These are phyloP conservation scores for Calliphora vicina DNA, from an alignment of 1,140 invertebrate species.

Conservation along the genomic window DNA sequence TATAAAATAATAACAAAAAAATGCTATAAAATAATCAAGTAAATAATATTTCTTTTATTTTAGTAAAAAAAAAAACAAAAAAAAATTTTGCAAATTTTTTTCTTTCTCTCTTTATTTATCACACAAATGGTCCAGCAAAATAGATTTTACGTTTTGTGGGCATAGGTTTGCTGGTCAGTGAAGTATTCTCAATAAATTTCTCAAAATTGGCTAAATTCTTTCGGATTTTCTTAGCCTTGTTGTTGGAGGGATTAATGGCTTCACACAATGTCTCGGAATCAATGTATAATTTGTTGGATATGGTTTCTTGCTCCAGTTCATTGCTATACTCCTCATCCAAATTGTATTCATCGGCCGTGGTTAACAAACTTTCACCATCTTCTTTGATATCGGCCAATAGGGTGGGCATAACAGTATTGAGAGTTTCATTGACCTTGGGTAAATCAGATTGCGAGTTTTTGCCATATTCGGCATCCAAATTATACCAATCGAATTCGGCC, in stretches of 20 bases:
- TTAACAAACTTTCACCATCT: constrained; percentile 43
- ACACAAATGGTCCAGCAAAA: constrained; percentile 59
- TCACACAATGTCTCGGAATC: constrained; percentile 28
- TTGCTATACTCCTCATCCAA: constrained; percentile 55
- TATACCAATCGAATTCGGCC: constrained; percentile 62
- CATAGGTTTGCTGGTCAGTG: constrained; percentile 54
- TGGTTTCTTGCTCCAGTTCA: constrained; percentile 32
- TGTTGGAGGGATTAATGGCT: constrained; percentile 12
- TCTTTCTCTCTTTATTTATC: constrained; percentile 29
- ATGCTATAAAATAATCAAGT: background rate
- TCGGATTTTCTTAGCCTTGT: constrained; percentile 47
- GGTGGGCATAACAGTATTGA: constrained; percentile 37
- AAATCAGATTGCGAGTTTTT: constrained; percentile 40
- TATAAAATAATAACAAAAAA: background rate
- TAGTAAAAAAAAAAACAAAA: background rate
- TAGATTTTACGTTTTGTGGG: constrained; percentile 59
- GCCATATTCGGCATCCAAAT: constrained; percentile 61
- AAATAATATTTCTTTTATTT: background rate
- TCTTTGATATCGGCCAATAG: constrained; percentile 48
- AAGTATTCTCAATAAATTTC: constrained; percentile 56
- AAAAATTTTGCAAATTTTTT: background rate
- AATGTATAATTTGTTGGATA: background rate
- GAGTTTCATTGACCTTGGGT: constrained; percentile 29
- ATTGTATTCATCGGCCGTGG: constrained; percentile 57
- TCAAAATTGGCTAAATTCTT: constrained; percentile 56